Percentiles rank a stretch among this genome's conserved stretches.
phyloP scores from a whole-genome alignment of 2,797 vertebrate species.

The Hafferia zeledoni region DNA sequence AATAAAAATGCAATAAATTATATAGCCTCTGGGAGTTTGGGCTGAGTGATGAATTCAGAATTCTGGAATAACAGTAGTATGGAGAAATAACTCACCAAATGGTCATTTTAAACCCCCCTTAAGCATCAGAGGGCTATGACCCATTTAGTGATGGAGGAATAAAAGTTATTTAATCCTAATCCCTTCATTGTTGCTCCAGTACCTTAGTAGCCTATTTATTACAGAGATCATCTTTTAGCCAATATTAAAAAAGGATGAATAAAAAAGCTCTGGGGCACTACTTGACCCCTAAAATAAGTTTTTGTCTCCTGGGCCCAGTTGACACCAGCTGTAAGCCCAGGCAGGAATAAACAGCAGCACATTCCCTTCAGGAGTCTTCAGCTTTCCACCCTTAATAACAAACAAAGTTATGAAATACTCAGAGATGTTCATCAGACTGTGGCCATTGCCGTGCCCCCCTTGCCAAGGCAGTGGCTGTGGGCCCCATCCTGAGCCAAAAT shows the following conservation, averaged over 20 bases:
- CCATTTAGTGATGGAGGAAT: conserved; percentile 20
- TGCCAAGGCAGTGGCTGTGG: neutral
- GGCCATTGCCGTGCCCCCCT: neutral
- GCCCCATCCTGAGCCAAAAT: neutral
- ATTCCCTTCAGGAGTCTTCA: neutral
- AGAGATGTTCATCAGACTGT: neutral
- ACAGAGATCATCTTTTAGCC: conserved; percentile 22
- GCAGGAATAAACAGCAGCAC: neutral
- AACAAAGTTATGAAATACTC: neutral
- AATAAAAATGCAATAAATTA: neutral
- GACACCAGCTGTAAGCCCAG: neutral
- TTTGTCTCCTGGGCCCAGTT: neutral
- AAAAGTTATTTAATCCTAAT: conserved; percentile 60
- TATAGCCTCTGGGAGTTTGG: neutral
- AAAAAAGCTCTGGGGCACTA: neutral
- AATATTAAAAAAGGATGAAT: conserved; percentile 15
- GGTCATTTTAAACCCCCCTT: neutral
- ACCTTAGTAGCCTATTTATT: conserved; percentile 39
- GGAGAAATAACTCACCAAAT: conserved; percentile 1
- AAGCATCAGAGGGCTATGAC: neutral
- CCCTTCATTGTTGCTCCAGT: conserved; percentile 37
- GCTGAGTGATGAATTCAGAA: neutral
- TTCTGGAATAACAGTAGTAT: neutral
- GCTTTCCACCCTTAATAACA: neutral
- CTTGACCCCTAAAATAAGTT: neutral